Percentiles rank a stretch among this genome's conserved stretches.
These are phyloP conservation scores for Temnothorax ravouxi DNA, from an alignment of 2,888 invertebrate genomes.

Conservation along the genomic window DNA sequence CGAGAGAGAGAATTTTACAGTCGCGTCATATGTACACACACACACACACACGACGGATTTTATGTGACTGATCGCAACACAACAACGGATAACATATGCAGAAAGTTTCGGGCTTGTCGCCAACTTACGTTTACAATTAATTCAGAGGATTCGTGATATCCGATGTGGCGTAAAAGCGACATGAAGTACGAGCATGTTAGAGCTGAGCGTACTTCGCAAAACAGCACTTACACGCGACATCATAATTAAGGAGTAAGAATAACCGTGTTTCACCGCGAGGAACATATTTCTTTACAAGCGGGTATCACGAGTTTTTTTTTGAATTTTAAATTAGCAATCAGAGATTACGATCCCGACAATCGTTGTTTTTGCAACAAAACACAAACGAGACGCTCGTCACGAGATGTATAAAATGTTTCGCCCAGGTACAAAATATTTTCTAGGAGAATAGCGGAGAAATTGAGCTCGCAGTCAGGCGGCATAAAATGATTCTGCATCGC, in stretches of 20 bases:
- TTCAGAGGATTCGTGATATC: constrained; percentile 51
- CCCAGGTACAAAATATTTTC: constrained; percentile 42
- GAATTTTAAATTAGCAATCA: constrained; percentile 19
- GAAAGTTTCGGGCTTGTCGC: constrained; percentile 39
- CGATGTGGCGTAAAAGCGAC: constrained; percentile 36
- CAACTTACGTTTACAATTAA: constrained; percentile 50
- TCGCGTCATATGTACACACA: background rate
- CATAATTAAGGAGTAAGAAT: constrained; percentile 66
- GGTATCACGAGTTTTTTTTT: constrained; percentile 9
- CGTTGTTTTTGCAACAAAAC: background rate
- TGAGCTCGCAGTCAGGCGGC: constrained; percentile 48
- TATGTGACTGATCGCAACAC: constrained; percentile 18
- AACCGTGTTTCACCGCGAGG: constrained; percentile 5
- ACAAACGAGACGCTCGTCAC: background rate
- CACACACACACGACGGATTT: background rate
- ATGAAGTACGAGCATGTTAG: constrained; percentile 28
- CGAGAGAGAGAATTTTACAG: constrained; percentile 26
- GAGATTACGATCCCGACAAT: background rate
- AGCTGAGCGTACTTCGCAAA: constrained; percentile 41
- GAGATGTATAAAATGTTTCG: constrained; percentile 24
- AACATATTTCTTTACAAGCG: constrained; percentile 25
- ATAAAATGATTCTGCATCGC: constrained; percentile 57
- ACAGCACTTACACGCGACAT: constrained; percentile 61
- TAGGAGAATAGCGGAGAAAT: constrained; percentile 45
- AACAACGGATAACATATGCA: constrained; percentile 30